Evolutionary conservation across 2,888 invertebrate genomes (phyloP).

Genomic region (Troilus luridus): DNA sequence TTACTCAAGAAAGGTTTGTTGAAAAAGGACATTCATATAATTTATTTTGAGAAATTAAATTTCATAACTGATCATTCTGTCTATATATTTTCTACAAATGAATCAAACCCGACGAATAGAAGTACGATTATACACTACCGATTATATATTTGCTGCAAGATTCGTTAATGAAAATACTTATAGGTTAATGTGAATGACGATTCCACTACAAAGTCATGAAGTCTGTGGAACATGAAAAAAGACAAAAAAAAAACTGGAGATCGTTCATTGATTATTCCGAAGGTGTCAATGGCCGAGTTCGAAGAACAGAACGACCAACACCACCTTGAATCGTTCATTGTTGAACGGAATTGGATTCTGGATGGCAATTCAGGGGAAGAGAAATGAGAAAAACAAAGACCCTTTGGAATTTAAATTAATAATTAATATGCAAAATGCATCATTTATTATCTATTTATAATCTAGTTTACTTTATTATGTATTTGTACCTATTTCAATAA

Average conservation of each 20-base stretch:
- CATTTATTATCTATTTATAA: neutral
- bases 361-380: neutral
- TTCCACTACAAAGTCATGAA: neutral
- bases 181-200: too few species aligned
- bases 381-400: neutral
- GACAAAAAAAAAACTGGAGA: neutral
- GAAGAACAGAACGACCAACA: neutral
- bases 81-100: too few species aligned
- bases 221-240: neutral
- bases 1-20: too few species aligned
- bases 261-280: neutral
- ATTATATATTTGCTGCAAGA: too few species aligned
- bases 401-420: neutral
- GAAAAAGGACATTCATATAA: too few species aligned
- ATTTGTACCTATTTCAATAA: too few species aligned
- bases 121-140: too few species aligned
- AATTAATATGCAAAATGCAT: too few species aligned
- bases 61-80: too few species aligned
- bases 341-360: neutral
- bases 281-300: slow-evolving; percentile 21
- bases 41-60: too few species aligned
- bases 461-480: neutral
- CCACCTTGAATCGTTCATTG: neutral
- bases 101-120: too few species aligned
- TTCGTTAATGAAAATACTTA: too few species aligned